These are phyloP conservation scores for Pelvicachromis taeniatus DNA, from an alignment of 2,113 vertebrate species.

Conservation along the genomic window DNA sequence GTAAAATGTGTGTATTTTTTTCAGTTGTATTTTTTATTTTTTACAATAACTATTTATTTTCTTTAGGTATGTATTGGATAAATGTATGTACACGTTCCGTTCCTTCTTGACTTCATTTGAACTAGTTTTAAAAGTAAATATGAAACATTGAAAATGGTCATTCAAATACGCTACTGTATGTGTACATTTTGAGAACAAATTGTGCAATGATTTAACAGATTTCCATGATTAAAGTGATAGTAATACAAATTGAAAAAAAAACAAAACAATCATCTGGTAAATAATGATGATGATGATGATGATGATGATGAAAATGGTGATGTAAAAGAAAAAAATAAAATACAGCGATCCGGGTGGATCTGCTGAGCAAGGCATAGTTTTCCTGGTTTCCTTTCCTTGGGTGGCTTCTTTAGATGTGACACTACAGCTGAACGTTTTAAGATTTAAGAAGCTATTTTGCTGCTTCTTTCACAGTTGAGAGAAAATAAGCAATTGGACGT, in stretches of 20 bases:
- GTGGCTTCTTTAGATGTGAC: not conserved
- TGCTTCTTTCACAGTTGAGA: not conserved
- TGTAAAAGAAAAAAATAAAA: constrained; percentile 47
- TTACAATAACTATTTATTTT: constrained; percentile 79
- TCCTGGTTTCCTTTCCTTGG: not conserved
- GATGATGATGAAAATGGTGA: constrained; percentile 46
- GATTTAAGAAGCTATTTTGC: not conserved
- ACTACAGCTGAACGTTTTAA: not conserved
- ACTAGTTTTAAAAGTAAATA: constrained; percentile 74
- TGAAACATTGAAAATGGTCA: constrained; percentile 65
- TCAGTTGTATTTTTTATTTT: constrained; percentile 79
- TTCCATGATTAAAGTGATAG: constrained; percentile 65
- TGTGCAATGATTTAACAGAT: constrained; percentile 71
- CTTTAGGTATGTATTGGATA: constrained; percentile 78
- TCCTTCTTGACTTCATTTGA: constrained; percentile 72
- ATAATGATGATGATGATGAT: constrained; percentile 51
- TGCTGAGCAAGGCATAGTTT: constrained; percentile 34
- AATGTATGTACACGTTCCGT: constrained; percentile 75
- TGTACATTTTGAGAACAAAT: constrained; percentile 73
- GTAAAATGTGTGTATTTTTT: constrained; percentile 81
- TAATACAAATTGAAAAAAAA: constrained; percentile 51
- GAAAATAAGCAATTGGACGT: no score
- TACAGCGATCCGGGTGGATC: constrained; percentile 67
- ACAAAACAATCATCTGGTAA: constrained; percentile 54
- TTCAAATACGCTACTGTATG: constrained; percentile 74